Base-by-base conservation (phyloP, 2,888 invertebrate species). In the Acanthoscelides obtectus region DNA sequence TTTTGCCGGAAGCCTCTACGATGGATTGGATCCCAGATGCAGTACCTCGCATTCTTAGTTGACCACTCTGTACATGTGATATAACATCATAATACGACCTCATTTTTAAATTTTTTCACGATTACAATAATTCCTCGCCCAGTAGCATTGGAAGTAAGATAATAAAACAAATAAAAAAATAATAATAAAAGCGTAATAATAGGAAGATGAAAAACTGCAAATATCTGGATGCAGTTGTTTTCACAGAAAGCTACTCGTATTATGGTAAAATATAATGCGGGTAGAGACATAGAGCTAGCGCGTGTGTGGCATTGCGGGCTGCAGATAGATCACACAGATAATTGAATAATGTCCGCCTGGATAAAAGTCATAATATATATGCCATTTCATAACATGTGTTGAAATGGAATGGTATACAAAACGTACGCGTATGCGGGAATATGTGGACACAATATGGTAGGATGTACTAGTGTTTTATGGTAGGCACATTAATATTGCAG, bases 281-380 rank as follows among this genome's bases (percentile, higher is more conserved):
- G n/a, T n/a, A n/a, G n/a, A n/a, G 45, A 45, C 17, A 45, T 45
- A n/a, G n/a, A n/a, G n/a, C n/a, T n/a, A n/a, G 45, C 6, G 12
- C 3, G 45, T 17, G 45, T 12, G 12, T 45, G 45, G 17, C 5
- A 45, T 45, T 45, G 17, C 45, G 45, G 12, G 6, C 45, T 45
- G 45, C 64, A 68, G 68, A 71, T 65, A 64, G 21, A 22, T 65
- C 45, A 68, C 63, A 68, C 63, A 67, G 64, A 71, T 71, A 71
- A 71, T 71, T 71, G 27, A 71, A 71, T 71, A 71, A 68, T 68
- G 71, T 65, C 65, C 68, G 71, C 64, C 64, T 68, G 68, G 27
- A 65, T 71, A 67, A 64, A 65, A 67, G 64, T 45, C 63, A 27
- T 67, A n/a, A n/a, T n/a, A 64, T 22, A 70, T 64, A 64, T 64